A percentile compares a stretch with the other conserved stretches of the same genome.
phyloP scores from a whole-genome alignment of 2,113 vertebrate species.

The Passerina amoena region DNA sequence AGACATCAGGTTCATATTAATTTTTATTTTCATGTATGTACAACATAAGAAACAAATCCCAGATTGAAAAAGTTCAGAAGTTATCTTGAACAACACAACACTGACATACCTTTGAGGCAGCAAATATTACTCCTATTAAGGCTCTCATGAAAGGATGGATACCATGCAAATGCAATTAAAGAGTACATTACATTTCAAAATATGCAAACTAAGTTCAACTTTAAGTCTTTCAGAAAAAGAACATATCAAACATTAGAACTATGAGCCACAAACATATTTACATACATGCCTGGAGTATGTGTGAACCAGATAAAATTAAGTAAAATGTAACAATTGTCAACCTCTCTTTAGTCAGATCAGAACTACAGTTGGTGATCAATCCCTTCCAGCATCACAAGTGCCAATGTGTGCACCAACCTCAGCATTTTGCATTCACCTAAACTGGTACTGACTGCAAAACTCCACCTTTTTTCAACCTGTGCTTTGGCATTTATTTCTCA shows the following conservation, averaged over 20 bases:
- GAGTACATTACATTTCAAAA: constrained; percentile 21
- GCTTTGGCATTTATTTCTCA: constrained; percentile 4
- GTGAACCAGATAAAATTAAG: not conserved
- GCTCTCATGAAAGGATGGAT: not conserved
- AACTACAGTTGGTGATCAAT: not conserved
- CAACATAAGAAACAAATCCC: constrained; percentile 32
- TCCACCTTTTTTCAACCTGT: not conserved
- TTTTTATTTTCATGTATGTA: constrained; percentile 36
- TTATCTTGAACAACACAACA: not conserved
- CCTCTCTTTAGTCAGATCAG: not conserved
- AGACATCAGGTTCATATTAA: not conserved
- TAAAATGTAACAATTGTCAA: not conserved
- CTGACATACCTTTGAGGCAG: constrained; percentile 3
- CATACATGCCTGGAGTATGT: not conserved
- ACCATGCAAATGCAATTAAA: constrained; percentile 34
- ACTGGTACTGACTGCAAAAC: not conserved
- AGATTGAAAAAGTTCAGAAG: not conserved
- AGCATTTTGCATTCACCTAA: not conserved
- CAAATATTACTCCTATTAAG: constrained; percentile 33
- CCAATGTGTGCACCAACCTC: not conserved
- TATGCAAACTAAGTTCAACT: constrained; percentile 7
- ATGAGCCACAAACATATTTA: not conserved
- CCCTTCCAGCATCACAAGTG: not conserved
- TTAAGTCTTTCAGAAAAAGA: not conserved
- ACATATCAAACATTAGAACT: not conserved